phyloP scores from a whole-genome alignment of 2,797 vertebrate genomes.

The Lates japonicus region DNA sequence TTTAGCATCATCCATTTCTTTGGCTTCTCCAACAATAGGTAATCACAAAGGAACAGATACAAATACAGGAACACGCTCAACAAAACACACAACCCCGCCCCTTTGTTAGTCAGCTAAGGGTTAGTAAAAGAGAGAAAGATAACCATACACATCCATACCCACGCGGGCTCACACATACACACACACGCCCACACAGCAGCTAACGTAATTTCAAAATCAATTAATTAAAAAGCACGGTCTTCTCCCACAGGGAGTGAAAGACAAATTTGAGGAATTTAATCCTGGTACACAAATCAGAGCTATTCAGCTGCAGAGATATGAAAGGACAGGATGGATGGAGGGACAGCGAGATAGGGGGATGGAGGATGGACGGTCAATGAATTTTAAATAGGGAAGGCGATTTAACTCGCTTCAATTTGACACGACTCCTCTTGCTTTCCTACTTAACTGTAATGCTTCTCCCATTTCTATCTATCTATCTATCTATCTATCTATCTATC shows the following conservation, averaged over 20 bases:
- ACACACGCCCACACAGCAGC: slow-evolving; percentile 38
- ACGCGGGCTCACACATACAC: slow-evolving; percentile 9
- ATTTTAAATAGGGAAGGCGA: slow-evolving; percentile 67
- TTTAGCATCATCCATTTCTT: neutral
- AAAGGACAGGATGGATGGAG: slow-evolving; percentile 60
- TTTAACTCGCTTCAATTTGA: slow-evolving; percentile 60
- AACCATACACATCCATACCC: neutral
- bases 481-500: slow-evolving; percentile 46
- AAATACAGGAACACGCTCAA: slow-evolving; percentile 12
- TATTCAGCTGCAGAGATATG: slow-evolving; percentile 68
- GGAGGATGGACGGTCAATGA: slow-evolving; percentile 51
- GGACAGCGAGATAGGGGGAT: slow-evolving; percentile 28
- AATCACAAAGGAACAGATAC: slow-evolving; percentile 28
- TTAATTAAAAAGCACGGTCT: slow-evolving; percentile 78
- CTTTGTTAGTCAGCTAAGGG: slow-evolving; percentile 12
- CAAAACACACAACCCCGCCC: slow-evolving; percentile 44
- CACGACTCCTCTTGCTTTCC: slow-evolving; percentile 18
- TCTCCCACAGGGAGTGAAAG: slow-evolving; percentile 75
- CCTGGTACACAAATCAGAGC: slow-evolving; percentile 76
- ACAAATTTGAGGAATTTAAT: slow-evolving; percentile 81
- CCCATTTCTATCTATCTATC: slow-evolving; percentile 25
- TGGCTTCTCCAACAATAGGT: slow-evolving; percentile 8
- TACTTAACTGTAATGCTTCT: neutral
- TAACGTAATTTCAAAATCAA: slow-evolving; percentile 81
- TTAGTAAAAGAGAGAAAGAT: slow-evolving; percentile 10